Percentiles rank a stretch among this genome's conserved stretches.
Conservation (phyloP, 2,888 invertebrate species). For the Agonopterix subpropinquella region DNA sequence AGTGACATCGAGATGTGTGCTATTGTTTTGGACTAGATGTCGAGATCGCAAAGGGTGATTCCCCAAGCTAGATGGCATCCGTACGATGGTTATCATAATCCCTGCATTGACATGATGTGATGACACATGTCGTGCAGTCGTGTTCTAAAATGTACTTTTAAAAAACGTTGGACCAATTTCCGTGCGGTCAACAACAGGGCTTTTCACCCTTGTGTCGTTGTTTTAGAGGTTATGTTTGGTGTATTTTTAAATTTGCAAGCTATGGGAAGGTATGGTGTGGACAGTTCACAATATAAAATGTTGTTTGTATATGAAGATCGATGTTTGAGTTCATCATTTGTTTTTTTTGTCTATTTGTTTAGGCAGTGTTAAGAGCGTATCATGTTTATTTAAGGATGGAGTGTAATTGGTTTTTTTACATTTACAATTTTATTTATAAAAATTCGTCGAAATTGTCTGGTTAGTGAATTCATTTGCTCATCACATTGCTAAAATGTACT, state of each 20-base stretch:
- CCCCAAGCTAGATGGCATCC: constrained; percentile 68
- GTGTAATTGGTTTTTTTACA: constrained; percentile 19
- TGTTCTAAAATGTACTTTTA: constrained; percentile 65
- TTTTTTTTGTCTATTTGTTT: constrained; percentile 47
- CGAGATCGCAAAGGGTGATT: constrained; percentile 71
- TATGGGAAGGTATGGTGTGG: constrained; percentile 55
- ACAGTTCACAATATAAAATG: constrained; percentile 58
- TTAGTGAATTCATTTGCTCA: too few species aligned
- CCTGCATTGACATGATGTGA: constrained; percentile 75
- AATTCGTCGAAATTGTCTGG: too few species aligned
- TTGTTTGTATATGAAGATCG: constrained; percentile 61
- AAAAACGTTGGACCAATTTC: constrained; percentile 31
- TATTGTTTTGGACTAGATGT: constrained; percentile 34
- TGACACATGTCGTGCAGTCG: constrained; percentile 73
- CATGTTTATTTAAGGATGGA: constrained; percentile 29
- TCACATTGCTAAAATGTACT: too few species aligned
- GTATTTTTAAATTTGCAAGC: constrained; percentile 21
- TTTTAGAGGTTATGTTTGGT: constrained; percentile 26
- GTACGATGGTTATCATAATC: constrained; percentile 75
- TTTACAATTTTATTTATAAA: too few species aligned
- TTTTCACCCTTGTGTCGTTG: constrained; percentile 24
- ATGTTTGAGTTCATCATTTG: constrained; percentile 39
- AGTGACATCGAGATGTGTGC: constrained; percentile 24
- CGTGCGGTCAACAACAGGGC: constrained; percentile 15
- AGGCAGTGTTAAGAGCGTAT: constrained; percentile 44